Evolutionary conservation across 2,113 vertebrate genomes (phyloP), one percentile per base, ranked within the genome.

Genomic region (Leptobrachium leishanense): DNA sequence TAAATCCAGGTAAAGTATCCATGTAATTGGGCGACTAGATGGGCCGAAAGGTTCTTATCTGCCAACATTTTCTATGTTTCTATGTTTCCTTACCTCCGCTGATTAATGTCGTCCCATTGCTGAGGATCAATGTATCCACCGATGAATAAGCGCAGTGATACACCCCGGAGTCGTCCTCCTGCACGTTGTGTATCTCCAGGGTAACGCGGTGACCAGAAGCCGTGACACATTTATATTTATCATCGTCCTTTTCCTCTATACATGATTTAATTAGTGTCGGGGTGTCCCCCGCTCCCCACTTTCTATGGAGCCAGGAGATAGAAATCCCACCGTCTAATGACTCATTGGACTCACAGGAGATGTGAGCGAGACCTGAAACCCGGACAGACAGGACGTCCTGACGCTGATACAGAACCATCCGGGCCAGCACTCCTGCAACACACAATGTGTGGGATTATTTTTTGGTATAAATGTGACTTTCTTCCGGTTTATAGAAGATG

Each of bases 51-150:
- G n/a, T n/a, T n/a, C n/a, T n/a, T n/a, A n/a, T n/a, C n/a, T n/a
- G n/a, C n/a, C n/a, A n/a, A n/a, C n/a, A n/a, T n/a, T n/a, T n/a
- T n/a, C n/a, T n/a, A n/a, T n/a, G n/a, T n/a, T n/a, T n/a, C n/a
- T n/a, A n/a, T n/a, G n/a, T n/a, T n/a, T n/a, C 20, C 75, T 77
- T 63, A 77, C 75, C 75, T 70, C 42, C 55, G 46, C 13, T 55
- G 46, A 40, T 40, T 6, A 43, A 43, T 12, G 20, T 44, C 15
- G 75, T 69, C n/a, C 75, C 75, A 70, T 70, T 77, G 8, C 43
- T 55, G 62, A 70, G 62, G 5, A 13, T 70, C 2, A 7, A 7
- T 41, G 2, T 3, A 10, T 0, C 0, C 1, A 41, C 1, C 39
- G 43, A 70, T 2, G 1, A 1, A 39, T 13, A 31, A 7, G 55